phyloP scores from a whole-genome alignment of 1,140 invertebrate species.

The Neelides sp. region DNA sequence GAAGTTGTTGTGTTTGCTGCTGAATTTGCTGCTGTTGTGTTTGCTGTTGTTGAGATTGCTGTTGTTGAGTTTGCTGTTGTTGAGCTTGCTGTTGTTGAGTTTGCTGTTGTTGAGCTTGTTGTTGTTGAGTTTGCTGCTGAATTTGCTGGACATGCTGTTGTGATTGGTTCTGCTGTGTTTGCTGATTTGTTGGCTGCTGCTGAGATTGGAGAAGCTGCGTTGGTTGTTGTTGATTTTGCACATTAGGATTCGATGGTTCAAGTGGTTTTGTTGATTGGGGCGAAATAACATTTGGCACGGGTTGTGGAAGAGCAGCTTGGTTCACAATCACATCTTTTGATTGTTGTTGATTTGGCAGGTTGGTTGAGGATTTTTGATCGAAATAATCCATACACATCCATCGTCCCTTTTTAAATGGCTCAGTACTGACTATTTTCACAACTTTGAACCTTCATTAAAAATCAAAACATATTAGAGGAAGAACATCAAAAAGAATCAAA shows the following conservation, averaged over 20 bases:
- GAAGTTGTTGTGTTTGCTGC: slow-evolving; percentile 19
- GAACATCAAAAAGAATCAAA: no score
- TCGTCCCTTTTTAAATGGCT: slow-evolving; percentile 81
- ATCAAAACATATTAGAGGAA: no score
- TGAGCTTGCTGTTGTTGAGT: slow-evolving; percentile 17
- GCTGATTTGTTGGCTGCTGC: slow-evolving; percentile 29
- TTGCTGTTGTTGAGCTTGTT: slow-evolving; percentile 16
- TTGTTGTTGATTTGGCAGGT: slow-evolving; percentile 13
- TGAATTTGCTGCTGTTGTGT: slow-evolving; percentile 3
- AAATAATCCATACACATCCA: slow-evolving; percentile 94
- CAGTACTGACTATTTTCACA: slow-evolving; percentile 88
- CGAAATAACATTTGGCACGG: background rate
- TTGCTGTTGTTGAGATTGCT: background rate
- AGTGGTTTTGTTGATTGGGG: slow-evolving; percentile 20
- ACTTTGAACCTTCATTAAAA: slow-evolving; percentile 79
- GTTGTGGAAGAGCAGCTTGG: slow-evolving; percentile 7
- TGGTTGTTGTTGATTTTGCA: slow-evolving; percentile 10
- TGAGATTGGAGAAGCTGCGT: slow-evolving; percentile 19
- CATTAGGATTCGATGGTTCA: slow-evolving; percentile 32
- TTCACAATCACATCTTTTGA: slow-evolving; percentile 22
- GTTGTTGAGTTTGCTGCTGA: slow-evolving; percentile 17
- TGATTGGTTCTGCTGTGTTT: slow-evolving; percentile 19
- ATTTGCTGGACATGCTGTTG: slow-evolving; percentile 13
- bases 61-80: slow-evolving; percentile 19
- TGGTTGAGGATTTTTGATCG: slow-evolving; percentile 48